Base-by-base conservation (phyloP, 2,797 vertebrate genomes). In the Philypnodon macrostomus region DNA sequence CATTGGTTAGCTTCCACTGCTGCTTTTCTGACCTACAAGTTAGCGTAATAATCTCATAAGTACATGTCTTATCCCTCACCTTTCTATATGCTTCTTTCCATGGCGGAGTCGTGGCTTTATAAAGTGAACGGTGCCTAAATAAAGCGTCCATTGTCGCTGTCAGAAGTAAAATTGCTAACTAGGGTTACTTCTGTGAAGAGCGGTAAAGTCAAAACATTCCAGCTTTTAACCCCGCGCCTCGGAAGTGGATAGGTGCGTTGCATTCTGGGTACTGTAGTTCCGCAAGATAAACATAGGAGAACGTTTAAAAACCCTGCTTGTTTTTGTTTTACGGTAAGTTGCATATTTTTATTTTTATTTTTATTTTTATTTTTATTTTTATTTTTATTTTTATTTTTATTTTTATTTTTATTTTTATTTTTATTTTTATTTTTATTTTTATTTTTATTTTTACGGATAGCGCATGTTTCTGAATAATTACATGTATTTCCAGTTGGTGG, bases 21-120 rank as follows among this genome's bases (percentile, higher is more conserved):
- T 1, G 3, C 0, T 7, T 23, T 14, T 1, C 10, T 12, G 8
- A 1, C 11, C 8, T 2, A 8, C 12, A 49, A 7, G 33, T 10
- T 60, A 61, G 30, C 27, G 7, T n/a, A 19, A 49, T 16, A 9
- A 0, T 15, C 38, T 8, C 13, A 5, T 5, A 11, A 1, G 27
- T 8, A 3, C 2, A 0, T 4, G 1, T 15, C 2, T 11, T 1
- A 0, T 23, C 27, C 40, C 12, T 57, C 18, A 90, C 90, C 75
- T 84, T 84, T 14, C 90, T 79, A 68, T 87, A 91, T 0, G 80
- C 80, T 55, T 91, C 90, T 35, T 89, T 91, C 90, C 90, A 91
- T 72, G 89, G 89, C 18, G 88, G 88, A 5, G 88, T 89, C 0
- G 79, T 88, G 16, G 78, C 84, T 69, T 91, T 91, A 36, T 90